These are phyloP conservation scores for Gephyroberyx darwinii DNA, from an alignment of 2,797 vertebrate genomes.

Conservation along the genomic window DNA sequence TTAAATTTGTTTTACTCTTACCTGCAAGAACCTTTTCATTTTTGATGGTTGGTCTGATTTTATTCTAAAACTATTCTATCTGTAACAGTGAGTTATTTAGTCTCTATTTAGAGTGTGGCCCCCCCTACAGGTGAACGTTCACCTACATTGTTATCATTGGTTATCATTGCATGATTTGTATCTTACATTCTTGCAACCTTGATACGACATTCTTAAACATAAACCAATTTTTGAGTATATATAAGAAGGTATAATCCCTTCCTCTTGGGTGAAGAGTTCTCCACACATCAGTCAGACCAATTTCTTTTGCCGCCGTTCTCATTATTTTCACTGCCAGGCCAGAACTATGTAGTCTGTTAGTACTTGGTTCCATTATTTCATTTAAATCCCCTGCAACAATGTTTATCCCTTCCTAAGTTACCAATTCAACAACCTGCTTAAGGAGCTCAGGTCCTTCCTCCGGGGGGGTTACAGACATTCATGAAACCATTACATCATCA, in stretches of 20 bases:
- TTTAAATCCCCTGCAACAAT: conserved; percentile 2
- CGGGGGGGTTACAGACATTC: conserved; percentile 6
- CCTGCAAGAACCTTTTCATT: neutral
- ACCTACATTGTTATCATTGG: neutral
- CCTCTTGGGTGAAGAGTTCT: too few species aligned
- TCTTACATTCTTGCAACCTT: conserved; percentile 10
- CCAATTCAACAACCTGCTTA: conserved; percentile 15
- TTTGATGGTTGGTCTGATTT: neutral
- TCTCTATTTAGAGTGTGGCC: neutral
- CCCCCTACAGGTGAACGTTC: neutral
- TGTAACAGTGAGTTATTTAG: neutral
- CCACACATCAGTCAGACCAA: neutral
- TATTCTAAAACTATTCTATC: conserved; percentile 15
- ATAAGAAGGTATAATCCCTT: too few species aligned
- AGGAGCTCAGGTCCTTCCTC: neutral
- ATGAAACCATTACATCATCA: conserved; percentile 6
- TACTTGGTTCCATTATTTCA: too few species aligned
- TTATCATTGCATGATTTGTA: neutral
- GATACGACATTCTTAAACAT: neutral
- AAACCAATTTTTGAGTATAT: neutral
- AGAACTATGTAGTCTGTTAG: too few species aligned
- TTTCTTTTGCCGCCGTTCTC: neutral
- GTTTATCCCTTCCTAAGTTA: neutral
- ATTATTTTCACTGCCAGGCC: neutral
- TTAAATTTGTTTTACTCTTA: too few species aligned